These are phyloP conservation scores for Phrynocephalus guinanensis DNA, from an alignment of 2,797 vertebrate species.

Conservation along the genomic window DNA sequence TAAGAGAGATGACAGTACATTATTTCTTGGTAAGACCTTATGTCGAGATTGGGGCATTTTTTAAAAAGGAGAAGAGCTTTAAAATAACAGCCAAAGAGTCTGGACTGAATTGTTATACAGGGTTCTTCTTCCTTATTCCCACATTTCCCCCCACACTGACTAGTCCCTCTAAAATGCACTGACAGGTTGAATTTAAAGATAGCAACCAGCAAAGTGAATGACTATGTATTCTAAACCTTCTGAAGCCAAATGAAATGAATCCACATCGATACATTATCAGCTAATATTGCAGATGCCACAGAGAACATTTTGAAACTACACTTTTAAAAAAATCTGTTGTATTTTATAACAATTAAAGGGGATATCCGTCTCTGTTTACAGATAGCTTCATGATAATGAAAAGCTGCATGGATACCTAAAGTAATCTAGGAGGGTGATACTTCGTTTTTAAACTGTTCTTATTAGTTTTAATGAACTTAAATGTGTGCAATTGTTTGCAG, in stretches of 20 bases:
- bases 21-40: conserved; percentile 12
- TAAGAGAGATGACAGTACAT: conserved; percentile 37
- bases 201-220: conserved; percentile 45
- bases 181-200: background rate
- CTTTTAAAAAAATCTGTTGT: conserved; percentile 1
- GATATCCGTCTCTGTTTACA: background rate
- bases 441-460: background rate
- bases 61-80: conserved; percentile 15
- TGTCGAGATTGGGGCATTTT: background rate
- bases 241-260: conserved; percentile 29
- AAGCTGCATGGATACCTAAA: background rate
- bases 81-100: background rate
- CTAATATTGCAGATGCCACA: background rate
- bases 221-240: background rate
- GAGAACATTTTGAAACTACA: conserved; percentile 23
- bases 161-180: conserved; percentile 31
- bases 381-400: background rate
- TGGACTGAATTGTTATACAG: conserved; percentile 17
- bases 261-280: background rate
- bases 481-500: background rate
- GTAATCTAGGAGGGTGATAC: background rate
- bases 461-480: background rate
- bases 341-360: background rate
- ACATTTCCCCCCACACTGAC: background rate
- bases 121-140: background rate